Evolutionary conservation across 2,113 vertebrate species (phyloP).

Genomic region (Apteryx owenii): DNA sequence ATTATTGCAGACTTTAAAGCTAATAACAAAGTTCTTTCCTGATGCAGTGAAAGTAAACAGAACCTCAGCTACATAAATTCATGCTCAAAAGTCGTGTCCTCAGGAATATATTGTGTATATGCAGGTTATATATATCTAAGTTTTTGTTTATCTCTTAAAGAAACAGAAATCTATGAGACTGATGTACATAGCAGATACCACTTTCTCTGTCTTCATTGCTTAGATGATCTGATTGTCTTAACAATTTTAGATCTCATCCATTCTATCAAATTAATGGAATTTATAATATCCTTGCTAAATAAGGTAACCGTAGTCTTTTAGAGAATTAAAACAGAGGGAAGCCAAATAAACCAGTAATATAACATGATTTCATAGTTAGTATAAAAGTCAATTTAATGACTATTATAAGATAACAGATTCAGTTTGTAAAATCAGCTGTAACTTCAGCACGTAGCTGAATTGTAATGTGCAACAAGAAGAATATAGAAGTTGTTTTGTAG

Average conservation of each 20-base stretch:
- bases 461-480: background rate
- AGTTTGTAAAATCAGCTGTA: background rate
- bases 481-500: background rate
- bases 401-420: background rate
- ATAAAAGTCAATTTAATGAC: background rate
- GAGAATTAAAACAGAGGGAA: background rate
- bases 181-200: background rate
- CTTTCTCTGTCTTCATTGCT: slow-evolving; percentile 27
- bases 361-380: background rate
- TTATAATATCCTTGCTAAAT: background rate
- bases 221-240: slow-evolving; percentile 8
- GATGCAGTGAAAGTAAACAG: background rate
- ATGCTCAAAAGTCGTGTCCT: background rate
- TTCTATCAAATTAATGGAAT: slow-evolving; percentile 21
- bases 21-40: background rate
- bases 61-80: background rate
- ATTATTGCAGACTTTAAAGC: background rate
- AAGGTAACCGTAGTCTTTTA: background rate
- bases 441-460: background rate
- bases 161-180: background rate
- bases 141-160: background rate
- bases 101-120: background rate
- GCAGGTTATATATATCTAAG: background rate
- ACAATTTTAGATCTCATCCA: background rate
- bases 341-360: background rate